Conservation (phyloP, 1,140 invertebrate genomes). For the Orius laevigatus region DNA sequence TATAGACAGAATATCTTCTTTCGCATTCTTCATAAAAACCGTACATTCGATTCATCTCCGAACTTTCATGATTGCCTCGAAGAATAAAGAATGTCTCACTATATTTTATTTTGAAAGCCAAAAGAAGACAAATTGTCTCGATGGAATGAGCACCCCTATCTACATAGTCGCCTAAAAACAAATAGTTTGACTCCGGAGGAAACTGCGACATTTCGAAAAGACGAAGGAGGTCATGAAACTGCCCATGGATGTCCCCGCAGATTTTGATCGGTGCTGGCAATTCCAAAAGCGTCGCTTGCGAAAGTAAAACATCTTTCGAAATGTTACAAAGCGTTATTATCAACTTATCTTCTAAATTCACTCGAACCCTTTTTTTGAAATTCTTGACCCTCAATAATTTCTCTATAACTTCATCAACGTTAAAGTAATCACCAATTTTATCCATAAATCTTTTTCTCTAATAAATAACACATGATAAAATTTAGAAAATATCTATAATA, state of each 20-base stretch:
- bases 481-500: too few species aligned
- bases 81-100: constrained; percentile 82
- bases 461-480: too few species aligned
- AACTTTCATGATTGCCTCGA: constrained; percentile 76
- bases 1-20: constrained; percentile 35
- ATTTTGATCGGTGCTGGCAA: constrained; percentile 25
- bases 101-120: constrained; percentile 94
- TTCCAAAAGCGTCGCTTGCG: not conserved
- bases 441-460: too few species aligned
- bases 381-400: not conserved
- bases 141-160: constrained; percentile 74
- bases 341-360: not conserved
- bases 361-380: not conserved
- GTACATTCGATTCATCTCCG: constrained; percentile 74
- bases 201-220: constrained; percentile 93
- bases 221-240: constrained; percentile 79
- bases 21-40: constrained; percentile 83
- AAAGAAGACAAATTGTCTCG: constrained; percentile 67
- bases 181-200: constrained; percentile 87
- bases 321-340: not conserved
- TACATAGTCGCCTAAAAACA: constrained; percentile 89
- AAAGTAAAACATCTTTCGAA: not conserved
- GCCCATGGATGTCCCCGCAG: constrained; percentile 84
- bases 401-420: too few species aligned
- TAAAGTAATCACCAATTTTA: too few species aligned